Percentiles rank a stretch among this genome's conserved stretches.
These are phyloP conservation scores for Odontomyia ornata DNA, from an alignment of 2,888 invertebrate species.

Conservation along the genomic window DNA sequence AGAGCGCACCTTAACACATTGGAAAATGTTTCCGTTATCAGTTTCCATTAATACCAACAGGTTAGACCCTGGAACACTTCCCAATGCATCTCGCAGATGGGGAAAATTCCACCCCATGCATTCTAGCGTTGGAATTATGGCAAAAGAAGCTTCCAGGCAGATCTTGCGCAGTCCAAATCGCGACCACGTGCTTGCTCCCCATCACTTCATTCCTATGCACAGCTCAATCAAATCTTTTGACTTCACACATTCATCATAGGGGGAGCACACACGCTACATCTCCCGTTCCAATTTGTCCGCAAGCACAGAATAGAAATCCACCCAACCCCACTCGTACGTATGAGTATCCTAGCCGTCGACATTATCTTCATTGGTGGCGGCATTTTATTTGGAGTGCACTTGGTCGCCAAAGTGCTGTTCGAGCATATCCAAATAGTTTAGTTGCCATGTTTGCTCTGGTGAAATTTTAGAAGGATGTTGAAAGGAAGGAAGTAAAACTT, in stretches of 20 bases:
- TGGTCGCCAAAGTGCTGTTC: neutral
- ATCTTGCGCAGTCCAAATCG: neutral
- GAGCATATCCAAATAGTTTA: neutral
- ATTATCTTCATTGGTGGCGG: neutral
- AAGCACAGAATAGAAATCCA: neutral
- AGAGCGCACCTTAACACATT: conserved; percentile 24
- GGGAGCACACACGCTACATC: neutral
- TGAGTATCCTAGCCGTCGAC: no score
- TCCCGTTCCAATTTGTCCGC: neutral
- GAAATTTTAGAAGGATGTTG: conserved; percentile 15
- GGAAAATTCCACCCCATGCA: conserved; percentile 14
- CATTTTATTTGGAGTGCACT: conserved; percentile 25
- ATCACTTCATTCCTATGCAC: no score
- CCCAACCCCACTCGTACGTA: no score
- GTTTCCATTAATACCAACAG: conserved; percentile 31
- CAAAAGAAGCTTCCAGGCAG: neutral
- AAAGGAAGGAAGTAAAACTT: no score
- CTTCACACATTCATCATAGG: neutral
- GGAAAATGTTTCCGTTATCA: conserved; percentile 17
- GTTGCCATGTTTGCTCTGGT: conserved; percentile 9
- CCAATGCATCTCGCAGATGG: neutral
- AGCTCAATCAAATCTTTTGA: no score
- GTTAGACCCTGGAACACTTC: conserved; percentile 27
- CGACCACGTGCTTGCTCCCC: conserved; percentile 13
- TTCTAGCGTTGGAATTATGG: neutral